Evolutionary conservation across 2,797 vertebrate species (phyloP), one percentile per base, ranked within the genome.

Genomic region (Sorex maritimensis): DNA sequence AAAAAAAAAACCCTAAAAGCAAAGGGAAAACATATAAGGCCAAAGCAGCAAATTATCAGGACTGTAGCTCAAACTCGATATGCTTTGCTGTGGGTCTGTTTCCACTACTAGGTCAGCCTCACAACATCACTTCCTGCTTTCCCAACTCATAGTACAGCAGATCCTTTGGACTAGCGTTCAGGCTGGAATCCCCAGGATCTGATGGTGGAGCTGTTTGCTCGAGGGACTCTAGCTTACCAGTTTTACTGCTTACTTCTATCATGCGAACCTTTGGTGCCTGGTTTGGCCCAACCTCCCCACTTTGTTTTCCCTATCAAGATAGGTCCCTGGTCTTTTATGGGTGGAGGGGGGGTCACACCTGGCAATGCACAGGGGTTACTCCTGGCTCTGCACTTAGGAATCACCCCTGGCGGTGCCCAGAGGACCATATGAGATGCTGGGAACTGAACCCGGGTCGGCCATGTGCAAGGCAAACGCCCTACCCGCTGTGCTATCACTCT

Each of bases 51-150:
- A 52, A 19, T 13, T 46, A 11, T 67, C 55, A 58, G 58, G 11
- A 49, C 49, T 63, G 1, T 19, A 68, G 38, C 13, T 68, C 28
- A 41, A 49, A 58, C 26, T 12, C 41, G 6, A 61, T 63, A 15
- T 81, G 23, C n/a, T 92, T 69, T 88, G 21, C 26, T 84, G 23
- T 23, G 58, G 61, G 61, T 30, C 12, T 92, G 15, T 81, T 87
- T 92, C 30, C 17, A n/a, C 19, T 30, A 17, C 1, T 34, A 38
- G 26, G 24, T 78, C n/a, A 14, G 5, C 46, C 41, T 34, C 26
- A 88, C 7, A 72, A 19, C 2, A 73, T 26, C 30, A 49, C 21
- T 1, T 71, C 65, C 61, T 52, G 1, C 19, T 81, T 15, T 67
- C 46, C 55, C 24, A 67, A 74, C 4, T 5, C 38, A n/a, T 4